Percentiles rank a stretch among this genome's conserved stretches.
Evolutionary conservation across 2,888 invertebrate species (phyloP).

Genomic region (Caenorhabditis sp.): DNA sequence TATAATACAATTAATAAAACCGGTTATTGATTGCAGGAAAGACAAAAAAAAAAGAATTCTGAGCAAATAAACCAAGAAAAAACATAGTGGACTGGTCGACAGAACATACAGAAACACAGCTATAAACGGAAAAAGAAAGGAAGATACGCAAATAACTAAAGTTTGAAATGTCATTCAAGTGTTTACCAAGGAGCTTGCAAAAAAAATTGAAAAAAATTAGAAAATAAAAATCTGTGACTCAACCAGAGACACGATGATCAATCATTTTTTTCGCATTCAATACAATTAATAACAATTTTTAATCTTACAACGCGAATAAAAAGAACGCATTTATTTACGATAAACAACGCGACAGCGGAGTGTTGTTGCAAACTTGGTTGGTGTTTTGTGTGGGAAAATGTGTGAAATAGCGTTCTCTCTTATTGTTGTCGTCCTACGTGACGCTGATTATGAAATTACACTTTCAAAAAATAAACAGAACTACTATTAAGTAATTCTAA

Average conservation of each 20-base stretch:
- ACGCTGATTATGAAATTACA: too few species aligned
- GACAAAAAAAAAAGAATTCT: neutral
- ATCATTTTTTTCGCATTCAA: too few species aligned
- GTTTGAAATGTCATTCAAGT: too few species aligned
- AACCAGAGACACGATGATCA: too few species aligned
- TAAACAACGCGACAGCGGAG: neutral
- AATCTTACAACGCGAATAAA: neutral
- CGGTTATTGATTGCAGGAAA: neutral
- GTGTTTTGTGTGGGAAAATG: too few species aligned
- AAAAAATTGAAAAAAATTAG: too few species aligned
- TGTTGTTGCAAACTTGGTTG: neutral
- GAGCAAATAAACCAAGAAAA: neutral
- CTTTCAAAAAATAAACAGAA: too few species aligned
- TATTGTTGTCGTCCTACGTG: too few species aligned
- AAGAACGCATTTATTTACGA: neutral
- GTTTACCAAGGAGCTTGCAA: too few species aligned
- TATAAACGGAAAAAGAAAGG: neutral
- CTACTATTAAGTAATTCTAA: too few species aligned
- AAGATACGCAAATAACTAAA: neutral
- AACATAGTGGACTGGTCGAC: neutral
- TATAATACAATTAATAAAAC: constrained; percentile 2
- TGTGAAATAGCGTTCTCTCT: too few species aligned
- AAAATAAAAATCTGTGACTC: too few species aligned
- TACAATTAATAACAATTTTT: neutral
- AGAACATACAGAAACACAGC: neutral